Base-by-base conservation (phyloP, 2,797 vertebrate genomes). In the Poeciliopsis turneri region DNA sequence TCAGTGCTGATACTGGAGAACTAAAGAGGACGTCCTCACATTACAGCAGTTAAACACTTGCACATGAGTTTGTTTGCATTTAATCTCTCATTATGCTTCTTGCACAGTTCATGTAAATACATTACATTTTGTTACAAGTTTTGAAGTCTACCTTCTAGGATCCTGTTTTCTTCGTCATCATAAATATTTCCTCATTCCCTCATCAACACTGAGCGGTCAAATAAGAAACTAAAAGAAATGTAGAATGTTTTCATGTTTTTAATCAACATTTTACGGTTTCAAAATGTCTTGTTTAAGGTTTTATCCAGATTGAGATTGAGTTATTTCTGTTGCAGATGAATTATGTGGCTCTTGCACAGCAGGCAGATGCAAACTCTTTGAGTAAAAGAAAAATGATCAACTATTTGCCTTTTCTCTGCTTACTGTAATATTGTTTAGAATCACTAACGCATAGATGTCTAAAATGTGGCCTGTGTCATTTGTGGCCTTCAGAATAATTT, bases 1-100 rank as follows among this genome's bases (percentile, higher is more conserved):
- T 30, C 43, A n/a, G 68, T 71, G 68, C 68, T 71, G 68, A 71
- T 46, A 45, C 41, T 46, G 43, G 41, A 71, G 43, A 71, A 71
- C 68, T 71, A 46, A 46, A 45, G 68, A 71, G 30, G 15, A 46
- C n/a, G 6, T 28, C 68, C n/a, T 71, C 43, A 18, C 43, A 71
- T 71, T 46, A 30, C 12, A 70, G 15, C 25, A 45, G 68, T 46
- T 71, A 28, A 71, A 28, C 13, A 70, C 68, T 70, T 46, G 25
- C 41, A 71, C n/a, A 2, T n/a, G 2, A 46, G 25, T 71, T 71
- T 71, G 43, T 46, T 4, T 28, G 43, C 12, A 46, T 71, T 43
- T 28, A 46, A 46, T 28, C 41, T 18, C 43, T 43, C n/a, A 18
- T 71, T 10, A 28, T 46, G 16, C 46, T 46, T 46, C 43, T 45